Evolutionary conservation across 2,797 vertebrate genomes (phyloP).

Genomic region (Lepilemur septentrionalis): DNA sequence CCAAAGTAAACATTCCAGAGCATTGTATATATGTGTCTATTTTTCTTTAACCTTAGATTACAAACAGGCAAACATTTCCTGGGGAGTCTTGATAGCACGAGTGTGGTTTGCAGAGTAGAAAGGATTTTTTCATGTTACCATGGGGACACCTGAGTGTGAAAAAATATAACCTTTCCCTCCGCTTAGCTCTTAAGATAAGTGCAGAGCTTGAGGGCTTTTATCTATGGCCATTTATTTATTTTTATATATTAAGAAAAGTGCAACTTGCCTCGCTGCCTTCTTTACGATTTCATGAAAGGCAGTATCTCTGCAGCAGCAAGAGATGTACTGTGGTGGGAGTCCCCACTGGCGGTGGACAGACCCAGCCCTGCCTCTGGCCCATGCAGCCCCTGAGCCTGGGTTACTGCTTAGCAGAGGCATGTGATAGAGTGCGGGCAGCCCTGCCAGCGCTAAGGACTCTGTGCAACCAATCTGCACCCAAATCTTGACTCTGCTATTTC

Average conservation of each 20-base stretch:
- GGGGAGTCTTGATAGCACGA: background rate
- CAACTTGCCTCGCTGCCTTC: background rate
- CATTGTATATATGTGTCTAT: background rate
- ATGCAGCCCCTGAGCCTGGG: background rate
- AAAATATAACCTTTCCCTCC: background rate
- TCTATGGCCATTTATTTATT: conserved; percentile 12
- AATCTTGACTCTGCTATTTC: too few relatives aligned
- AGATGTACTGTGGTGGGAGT: too few relatives aligned
- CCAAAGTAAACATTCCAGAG: conserved; percentile 48
- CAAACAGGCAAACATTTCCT: conserved; percentile 26
- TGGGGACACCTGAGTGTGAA: background rate
- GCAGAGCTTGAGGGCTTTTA: background rate
- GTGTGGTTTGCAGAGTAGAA: background rate
- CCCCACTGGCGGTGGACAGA: background rate
- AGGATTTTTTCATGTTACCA: conserved; percentile 32
- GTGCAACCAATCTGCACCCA: fast-evolving
- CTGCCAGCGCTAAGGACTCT: fast-evolving
- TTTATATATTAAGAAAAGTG: background rate
- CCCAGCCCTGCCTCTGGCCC: fast-evolving
- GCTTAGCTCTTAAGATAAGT: conserved; percentile 17
- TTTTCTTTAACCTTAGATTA: conserved; percentile 50
- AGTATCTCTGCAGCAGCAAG: background rate
- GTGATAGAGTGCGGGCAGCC: fast-evolving
- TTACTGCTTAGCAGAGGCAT: background rate
- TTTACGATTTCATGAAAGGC: background rate